Evolutionary conservation across 2,113 vertebrate genomes (phyloP).

Genomic region (Coracopsis vasa): DNA sequence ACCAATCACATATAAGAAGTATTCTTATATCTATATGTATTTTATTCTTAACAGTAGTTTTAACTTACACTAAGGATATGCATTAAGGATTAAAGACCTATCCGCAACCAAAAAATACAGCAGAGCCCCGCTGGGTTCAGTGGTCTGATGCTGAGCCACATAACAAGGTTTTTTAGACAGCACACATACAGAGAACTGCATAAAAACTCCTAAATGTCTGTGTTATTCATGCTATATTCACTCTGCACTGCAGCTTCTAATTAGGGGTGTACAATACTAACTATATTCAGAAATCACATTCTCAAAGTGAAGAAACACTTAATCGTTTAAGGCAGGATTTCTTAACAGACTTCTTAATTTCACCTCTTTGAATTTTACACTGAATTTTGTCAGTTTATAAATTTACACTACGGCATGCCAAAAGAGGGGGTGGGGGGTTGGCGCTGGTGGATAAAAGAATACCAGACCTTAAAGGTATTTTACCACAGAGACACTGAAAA

Average conservation of each 20-base stretch:
- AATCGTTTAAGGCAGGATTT: constrained; percentile 40
- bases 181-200: too few relatives aligned
- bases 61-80: neutral
- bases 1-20: neutral
- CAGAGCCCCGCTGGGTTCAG: neutral
- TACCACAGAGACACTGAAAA: constrained; percentile 81
- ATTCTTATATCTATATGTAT: neutral
- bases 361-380: constrained; percentile 68
- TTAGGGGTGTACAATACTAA: neutral
- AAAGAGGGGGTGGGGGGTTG: neutral
- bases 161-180: neutral
- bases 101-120: neutral
- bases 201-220: neutral
- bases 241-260: neutral
- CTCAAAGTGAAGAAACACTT: constrained; percentile 52
- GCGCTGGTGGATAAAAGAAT: neutral
- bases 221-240: neutral
- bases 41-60: neutral
- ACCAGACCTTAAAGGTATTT: constrained; percentile 67
- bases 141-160: neutral
- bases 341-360: constrained; percentile 66
- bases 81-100: neutral
- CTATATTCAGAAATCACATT: constrained; percentile 8
- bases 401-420: constrained; percentile 72
- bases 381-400: constrained; percentile 84